Percentiles rank a stretch among this genome's conserved stretches.
Conservation (phyloP, 2,888 invertebrate genomes). For the Pardosa pseudoannulata region DNA sequence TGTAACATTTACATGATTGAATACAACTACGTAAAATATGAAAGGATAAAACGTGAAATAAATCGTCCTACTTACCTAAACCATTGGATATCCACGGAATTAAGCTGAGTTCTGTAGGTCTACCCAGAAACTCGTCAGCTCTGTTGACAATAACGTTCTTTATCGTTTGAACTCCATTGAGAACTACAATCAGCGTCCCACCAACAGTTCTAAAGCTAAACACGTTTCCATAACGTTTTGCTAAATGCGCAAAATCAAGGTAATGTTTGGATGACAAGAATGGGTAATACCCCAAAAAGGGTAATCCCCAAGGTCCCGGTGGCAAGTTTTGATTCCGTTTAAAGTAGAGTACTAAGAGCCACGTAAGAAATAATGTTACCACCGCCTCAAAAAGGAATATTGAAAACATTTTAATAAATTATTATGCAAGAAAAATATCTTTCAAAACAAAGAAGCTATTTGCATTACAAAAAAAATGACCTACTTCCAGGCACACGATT, state of each 20-base stretch:
- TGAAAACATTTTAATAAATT: not conserved
- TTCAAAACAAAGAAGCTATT: too few relatives aligned
- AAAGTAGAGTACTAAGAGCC: not conserved
- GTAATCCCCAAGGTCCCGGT: constrained; percentile 47
- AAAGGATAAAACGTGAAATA: too few relatives aligned
- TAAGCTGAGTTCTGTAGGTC: constrained; percentile 24
- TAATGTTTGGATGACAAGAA: constrained; percentile 14
- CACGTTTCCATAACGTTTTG: constrained; percentile 27
- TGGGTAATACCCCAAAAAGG: constrained; percentile 35
- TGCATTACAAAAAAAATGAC: too few relatives aligned
- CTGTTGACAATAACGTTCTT: constrained; percentile 34
- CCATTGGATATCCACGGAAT: constrained; percentile 42
- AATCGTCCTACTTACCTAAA: constrained; percentile 27
- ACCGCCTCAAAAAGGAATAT: not conserved
- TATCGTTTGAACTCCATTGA: constrained; percentile 31
- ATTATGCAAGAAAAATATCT: too few relatives aligned
- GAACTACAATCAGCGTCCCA: constrained; percentile 32
- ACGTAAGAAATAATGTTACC: not conserved
- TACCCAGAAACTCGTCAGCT: constrained; percentile 50
- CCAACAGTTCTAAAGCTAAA: constrained; percentile 54
- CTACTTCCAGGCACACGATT: too few relatives aligned
- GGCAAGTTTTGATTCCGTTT: constrained; percentile 20
- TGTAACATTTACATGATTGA: too few relatives aligned
- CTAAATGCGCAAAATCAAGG: constrained; percentile 9
- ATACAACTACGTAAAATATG: too few relatives aligned